Evolutionary conservation across 1,140 invertebrate genomes (phyloP), one percentile per base, ranked within the genome.

Genomic region (Formica selysi): DNA sequence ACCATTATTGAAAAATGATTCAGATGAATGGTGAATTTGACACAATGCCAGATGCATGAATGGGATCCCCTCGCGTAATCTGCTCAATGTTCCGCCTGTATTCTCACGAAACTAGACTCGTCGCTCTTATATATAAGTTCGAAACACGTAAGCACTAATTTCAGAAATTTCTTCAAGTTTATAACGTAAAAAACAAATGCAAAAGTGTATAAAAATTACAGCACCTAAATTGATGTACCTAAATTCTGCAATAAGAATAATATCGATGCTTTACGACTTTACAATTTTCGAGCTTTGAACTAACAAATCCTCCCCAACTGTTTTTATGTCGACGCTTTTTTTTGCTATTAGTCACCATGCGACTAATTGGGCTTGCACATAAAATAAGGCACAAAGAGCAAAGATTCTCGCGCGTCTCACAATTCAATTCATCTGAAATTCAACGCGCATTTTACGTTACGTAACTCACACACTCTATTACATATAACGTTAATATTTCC

Each of bases 31-130:
- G n/a, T 54, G 19, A 84, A 74, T 41, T 48, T 64, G 16, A 57
- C 48, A 38, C 13, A n/a, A 8, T 6, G 0, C 22, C 19, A 19
- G 11, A 29, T 22, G 3, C 13, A 5, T 54, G 36, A 44, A 13
- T 32, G 5, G 2, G 0, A 54, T 65, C 38, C 81, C 89, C 87
- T 59, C 13, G 41, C 10, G 36, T 29, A 29, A 29, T 29, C 26
- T 29, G 70, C 80, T 70, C 64, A 70, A 26, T 29, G 1, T 26
- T 80, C 87, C 44, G 19, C 57, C 59, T 90, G 70, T 19, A 81
- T 29, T 87, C 61, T 71, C 57, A 11, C 2, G 41, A 87, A 76
- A 54, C n/a, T 48, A 57, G 76, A 32, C 7, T 29, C 41, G 4
- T 51, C 57, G n/a, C n/a, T 59, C 54, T 10, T 3, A 32, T 57